A percentile compares a stretch with the other conserved stretches of the same genome.
Conservation (phyloP, 2,797 vertebrate species). For the Myoxocephalus aenaeus region DNA sequence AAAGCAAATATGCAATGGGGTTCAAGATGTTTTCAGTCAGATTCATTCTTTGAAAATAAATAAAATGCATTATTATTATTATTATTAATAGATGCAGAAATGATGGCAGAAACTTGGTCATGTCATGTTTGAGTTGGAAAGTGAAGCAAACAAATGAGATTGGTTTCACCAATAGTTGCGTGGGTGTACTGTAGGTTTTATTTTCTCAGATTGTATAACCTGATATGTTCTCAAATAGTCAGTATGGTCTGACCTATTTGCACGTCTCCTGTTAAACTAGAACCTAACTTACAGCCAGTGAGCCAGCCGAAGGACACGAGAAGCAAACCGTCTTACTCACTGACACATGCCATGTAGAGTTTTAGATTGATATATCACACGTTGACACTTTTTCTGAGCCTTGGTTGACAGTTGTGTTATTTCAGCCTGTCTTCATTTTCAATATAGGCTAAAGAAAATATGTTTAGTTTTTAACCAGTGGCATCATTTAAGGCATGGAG, state of each 20-base stretch:
- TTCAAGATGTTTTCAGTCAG: slow-evolving; percentile 1
- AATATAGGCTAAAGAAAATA: not conserved
- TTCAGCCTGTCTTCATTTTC: not conserved
- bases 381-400: not conserved
- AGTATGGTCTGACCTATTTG: slow-evolving; percentile 12
- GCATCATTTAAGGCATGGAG: not conserved
- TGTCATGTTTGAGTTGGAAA: slow-evolving; percentile 7
- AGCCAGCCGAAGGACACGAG: not conserved
- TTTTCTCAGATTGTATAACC: slow-evolving; percentile 26
- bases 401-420: not conserved
- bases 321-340: not conserved
- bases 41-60: too few relatives aligned
- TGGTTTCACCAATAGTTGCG: not conserved
- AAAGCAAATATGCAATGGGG: not conserved
- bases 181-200: slow-evolving; percentile 18
- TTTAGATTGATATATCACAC: not conserved
- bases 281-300: not conserved
- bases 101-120: not conserved
- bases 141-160: not conserved
- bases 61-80: too few relatives aligned
- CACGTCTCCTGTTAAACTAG: not conserved
- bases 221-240: slow-evolving; percentile 9
- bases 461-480: not conserved
- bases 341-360: not conserved
- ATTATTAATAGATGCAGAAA: not conserved